Evolutionary conservation across 30 jellyfish, hydroid and myxozoan species (phyloP).

Genomic region (Hydractinia echinata): DNA sequence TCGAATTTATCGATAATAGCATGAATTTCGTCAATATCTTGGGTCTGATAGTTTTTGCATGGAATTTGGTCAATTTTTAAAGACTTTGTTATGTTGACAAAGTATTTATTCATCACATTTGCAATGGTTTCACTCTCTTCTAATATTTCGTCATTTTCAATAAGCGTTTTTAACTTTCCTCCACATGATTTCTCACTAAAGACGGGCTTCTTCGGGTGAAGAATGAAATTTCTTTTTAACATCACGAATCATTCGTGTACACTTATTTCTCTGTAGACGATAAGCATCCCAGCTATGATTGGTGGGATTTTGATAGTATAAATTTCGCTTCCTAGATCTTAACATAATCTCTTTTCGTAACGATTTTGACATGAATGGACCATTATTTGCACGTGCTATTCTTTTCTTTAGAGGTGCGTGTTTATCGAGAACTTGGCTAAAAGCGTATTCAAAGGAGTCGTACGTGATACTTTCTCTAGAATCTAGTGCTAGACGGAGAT

Average conservation of each 20-base stretch:
- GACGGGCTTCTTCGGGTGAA: background rate
- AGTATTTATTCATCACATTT: background rate
- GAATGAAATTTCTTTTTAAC: conserved; percentile 4
- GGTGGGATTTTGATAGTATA: background rate
- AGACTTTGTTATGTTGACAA: background rate
- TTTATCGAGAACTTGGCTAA: too few species aligned
- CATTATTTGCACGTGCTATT: too few species aligned
- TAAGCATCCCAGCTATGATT: background rate
- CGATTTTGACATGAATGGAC: too few species aligned
- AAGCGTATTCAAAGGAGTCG: background rate
- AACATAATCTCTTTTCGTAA: conserved; percentile 8
- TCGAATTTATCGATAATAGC: background rate
- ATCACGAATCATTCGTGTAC: conserved; percentile 5
- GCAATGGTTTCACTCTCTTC: conserved; percentile 5
- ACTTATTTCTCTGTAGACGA: conserved; percentile 4
- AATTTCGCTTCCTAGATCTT: conserved; percentile 4
- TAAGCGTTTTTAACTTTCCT: conserved; percentile 1
- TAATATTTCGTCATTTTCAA: conserved; percentile 2
- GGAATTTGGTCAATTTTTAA: background rate
- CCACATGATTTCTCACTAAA: conserved; percentile 5
- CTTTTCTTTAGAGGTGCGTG: too few species aligned
- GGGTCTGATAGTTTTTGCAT: conserved; percentile 8
- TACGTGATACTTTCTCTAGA: background rate
- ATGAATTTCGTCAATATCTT: background rate
- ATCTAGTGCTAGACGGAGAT: background rate